Evolutionary conservation across 1,140 invertebrate species (phyloP).

Genomic region (Potamilus streckersoni): DNA sequence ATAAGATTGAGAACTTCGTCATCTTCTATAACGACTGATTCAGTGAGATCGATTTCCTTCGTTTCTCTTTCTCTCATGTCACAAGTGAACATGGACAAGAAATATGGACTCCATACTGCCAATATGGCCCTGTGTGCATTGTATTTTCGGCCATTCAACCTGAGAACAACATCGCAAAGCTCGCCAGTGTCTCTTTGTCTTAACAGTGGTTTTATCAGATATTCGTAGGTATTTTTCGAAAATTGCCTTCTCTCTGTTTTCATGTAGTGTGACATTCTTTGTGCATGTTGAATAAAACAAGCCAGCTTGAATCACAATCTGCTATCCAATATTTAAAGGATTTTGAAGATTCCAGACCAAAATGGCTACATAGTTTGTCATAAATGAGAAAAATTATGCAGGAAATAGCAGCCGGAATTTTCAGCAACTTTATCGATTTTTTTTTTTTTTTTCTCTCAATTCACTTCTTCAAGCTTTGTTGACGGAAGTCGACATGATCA

Average conservation of each 20-base stretch:
- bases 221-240: constrained; percentile 54
- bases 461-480: too few species aligned
- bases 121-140: constrained; percentile 59
- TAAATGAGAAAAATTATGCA: too few species aligned
- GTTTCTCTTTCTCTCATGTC: constrained; percentile 72
- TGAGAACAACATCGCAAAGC: constrained; percentile 60
- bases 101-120: constrained; percentile 63
- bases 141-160: constrained; percentile 50
- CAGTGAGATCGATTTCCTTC: constrained; percentile 75
- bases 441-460: too few species aligned
- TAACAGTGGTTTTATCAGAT: constrained; percentile 53
- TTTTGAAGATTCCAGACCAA: too few species aligned
- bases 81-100: constrained; percentile 65
- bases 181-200: constrained; percentile 61
- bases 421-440: too few species aligned
- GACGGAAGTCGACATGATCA: too few species aligned
- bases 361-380: too few species aligned
- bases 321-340: too few species aligned
- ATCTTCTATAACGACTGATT: constrained; percentile 57
- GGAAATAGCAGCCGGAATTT: too few species aligned
- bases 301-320: too few species aligned
- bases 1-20: constrained; percentile 78
- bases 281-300: neutral
- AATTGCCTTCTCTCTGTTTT: constrained; percentile 58
- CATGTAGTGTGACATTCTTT: constrained; percentile 60